Evolutionary conservation across 2,888 invertebrate genomes (phyloP), one percentile per base, ranked within the genome.

Genomic region (Drosophila kanekoi): DNA sequence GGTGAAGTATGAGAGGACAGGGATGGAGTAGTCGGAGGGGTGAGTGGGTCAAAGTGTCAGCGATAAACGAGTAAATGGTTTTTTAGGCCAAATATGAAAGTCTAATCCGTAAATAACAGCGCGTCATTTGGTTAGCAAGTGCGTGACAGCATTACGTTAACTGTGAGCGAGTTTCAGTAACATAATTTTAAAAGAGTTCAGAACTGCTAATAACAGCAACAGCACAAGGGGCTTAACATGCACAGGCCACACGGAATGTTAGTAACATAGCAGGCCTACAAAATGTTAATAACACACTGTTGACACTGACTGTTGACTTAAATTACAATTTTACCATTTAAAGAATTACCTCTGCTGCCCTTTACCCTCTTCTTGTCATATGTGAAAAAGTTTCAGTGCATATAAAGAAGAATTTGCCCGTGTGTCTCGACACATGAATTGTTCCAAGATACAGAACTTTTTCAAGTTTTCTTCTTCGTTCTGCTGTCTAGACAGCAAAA

Each of bases 401-500:
- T 41, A 16, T 35, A 35, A 43, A 13, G 53, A 8, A 38, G 20
- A 40, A 33, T 33, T 28, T 28, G 32, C 5, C 18, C 38, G 60
- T 10, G 10, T 40, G 33, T 16, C 54, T 51, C 43, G 75, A 38
- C 53, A 35, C 37, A 63, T 57, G 63, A 64, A 70, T 58, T 61
- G 44, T 43, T 52, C 8, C 35, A 59, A 54, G 41, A 60, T 51
- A 59, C 3, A 9, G 20, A 52, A 66, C 47, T 64, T 75, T 64
- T 69, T 60, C 63, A 60, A 70, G 73, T 70, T 64, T 59, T 58
- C 71, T 56, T 64, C 69, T 58, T 47, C 18, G 45, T 56, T 64
- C 70, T 58, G 43, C 23, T 49, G 76, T 74, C 76, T 74, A 74
- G 73, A 74, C 73, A 28, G 3, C 20, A 28, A 53, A 49, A 59